Conservation (phyloP, 2,113 vertebrate species). For the Xenopus borealis region DNA sequence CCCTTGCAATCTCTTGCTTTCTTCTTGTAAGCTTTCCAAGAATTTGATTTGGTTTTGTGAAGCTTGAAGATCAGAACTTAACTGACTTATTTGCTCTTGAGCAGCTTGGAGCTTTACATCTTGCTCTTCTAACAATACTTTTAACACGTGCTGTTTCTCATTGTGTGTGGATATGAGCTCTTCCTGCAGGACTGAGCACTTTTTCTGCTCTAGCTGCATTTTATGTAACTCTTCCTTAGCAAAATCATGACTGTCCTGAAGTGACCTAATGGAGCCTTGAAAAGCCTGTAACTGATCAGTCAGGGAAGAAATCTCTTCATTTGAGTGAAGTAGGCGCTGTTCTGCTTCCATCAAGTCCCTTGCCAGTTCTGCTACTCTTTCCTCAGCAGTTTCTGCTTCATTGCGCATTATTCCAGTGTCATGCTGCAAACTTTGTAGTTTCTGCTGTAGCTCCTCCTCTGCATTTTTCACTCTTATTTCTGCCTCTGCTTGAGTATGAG, state of each 20-base stretch:
- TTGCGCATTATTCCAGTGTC: slow-evolving; percentile 89
- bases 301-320: slow-evolving; percentile 72
- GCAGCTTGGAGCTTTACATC: slow-evolving; percentile 57
- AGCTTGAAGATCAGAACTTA: slow-evolving; percentile 67
- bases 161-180: slow-evolving; percentile 50
- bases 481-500: slow-evolving; percentile 55
- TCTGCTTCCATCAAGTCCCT: slow-evolving; percentile 83
- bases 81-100: slow-evolving; percentile 58
- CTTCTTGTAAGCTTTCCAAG: slow-evolving; percentile 65
- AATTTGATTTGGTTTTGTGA: slow-evolving; percentile 62
- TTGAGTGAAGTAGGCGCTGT: slow-evolving; percentile 77
- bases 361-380: slow-evolving; percentile 91
- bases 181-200: slow-evolving; percentile 54
- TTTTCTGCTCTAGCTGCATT: slow-evolving; percentile 54
- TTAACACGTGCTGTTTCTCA: slow-evolving; percentile 37
- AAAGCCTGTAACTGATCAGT: slow-evolving; percentile 82
- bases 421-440: slow-evolving; percentile 80
- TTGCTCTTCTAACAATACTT: slow-evolving; percentile 54
- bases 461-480: slow-evolving; percentile 56
- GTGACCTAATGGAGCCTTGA: slow-evolving; percentile 83
- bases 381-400: slow-evolving; percentile 89
- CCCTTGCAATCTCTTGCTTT: slow-evolving; percentile 60
- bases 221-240: slow-evolving; percentile 64
- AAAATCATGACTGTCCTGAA: slow-evolving; percentile 83
- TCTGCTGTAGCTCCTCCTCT: slow-evolving; percentile 69